Base-by-base conservation (phyloP, 1,140 invertebrate genomes). In the Homarus americanus region DNA sequence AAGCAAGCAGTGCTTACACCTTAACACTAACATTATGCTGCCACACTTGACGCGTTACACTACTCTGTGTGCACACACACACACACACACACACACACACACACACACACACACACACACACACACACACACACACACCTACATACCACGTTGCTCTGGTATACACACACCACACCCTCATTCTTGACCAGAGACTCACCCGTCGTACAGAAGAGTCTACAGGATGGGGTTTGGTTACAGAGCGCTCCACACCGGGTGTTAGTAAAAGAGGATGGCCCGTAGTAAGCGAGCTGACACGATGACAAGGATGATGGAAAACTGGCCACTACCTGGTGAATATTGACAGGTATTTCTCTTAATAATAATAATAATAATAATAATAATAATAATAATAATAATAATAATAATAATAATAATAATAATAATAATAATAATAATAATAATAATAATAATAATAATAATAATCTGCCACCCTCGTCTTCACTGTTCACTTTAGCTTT, bases 291-390 rank as follows among this genome's bases (percentile, higher is more conserved):
- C 24, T 49, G 41, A 53, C 78, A 80, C 7, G 41, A 53, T 15
- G 41, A 17, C 17, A 80, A 15, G 41, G 0, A 32, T 20, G 28
- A 40, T 10, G 78, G 78, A 7, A 80, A 80, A 15, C 41, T 53
- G 17, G 34, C 20, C 24, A 32, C 78, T 53, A 80, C 78, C 78
- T 80, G 41, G n/a, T 9, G 24, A 53, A 4, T 17, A 75, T 36
- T 10, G 28, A 75, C 34, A 32, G 0, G 10, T n/a, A n/a, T n/a
- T n/a, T n/a, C n/a, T n/a, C n/a, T n/a, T n/a, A n/a, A n/a, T n/a
- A n/a, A n/a, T n/a, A 34, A 34, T 75, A 28, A 75, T 75, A 75
- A 34, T 75, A 75, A 34, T 75, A 75, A 75, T 75, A n/a, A 75
- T 9, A 75, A 75, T 9, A 75, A 9, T 1, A 36, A 32, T 9